These are phyloP conservation scores for Amiota mariae DNA, from an alignment of 2,888 invertebrate genomes.

Conservation along the genomic window DNA sequence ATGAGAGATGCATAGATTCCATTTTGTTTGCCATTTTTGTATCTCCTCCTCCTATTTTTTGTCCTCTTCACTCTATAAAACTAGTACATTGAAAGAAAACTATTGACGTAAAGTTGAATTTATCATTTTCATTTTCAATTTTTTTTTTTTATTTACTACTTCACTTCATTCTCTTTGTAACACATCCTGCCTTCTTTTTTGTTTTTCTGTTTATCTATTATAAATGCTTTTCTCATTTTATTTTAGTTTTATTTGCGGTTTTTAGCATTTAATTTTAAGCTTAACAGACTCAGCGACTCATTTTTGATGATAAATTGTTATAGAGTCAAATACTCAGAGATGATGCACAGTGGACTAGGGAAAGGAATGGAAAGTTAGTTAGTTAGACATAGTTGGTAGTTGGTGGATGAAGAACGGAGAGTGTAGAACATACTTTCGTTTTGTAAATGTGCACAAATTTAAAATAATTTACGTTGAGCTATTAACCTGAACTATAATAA, in stretches of 20 bases:
- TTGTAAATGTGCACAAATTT: slow-evolving; percentile 8
- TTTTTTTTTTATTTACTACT: background rate
- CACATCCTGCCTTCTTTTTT: background rate
- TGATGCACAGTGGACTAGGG: no score
- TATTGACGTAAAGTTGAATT: slow-evolving; percentile 22
- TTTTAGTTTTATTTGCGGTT: slow-evolving; percentile 4
- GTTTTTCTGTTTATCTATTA: no score
- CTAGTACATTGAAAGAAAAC: no score
- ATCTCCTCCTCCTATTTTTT: background rate
- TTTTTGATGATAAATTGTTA: no score
- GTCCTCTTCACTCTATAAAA: background rate
- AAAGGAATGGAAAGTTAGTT: no score
- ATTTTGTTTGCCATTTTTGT: background rate
- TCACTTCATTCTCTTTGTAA: slow-evolving; percentile 13
- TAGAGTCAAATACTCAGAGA: no score
- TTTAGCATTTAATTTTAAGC: background rate
- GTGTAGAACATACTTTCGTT: no score
- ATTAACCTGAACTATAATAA: slow-evolving; percentile 20
- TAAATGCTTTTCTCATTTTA: slow-evolving; percentile 10
- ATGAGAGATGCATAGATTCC: background rate
- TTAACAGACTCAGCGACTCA: background rate
- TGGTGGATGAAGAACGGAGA: no score
- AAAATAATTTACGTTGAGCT: slow-evolving; percentile 18
- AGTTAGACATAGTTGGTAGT: no score
- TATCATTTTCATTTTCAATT: slow-evolving; percentile 9